These are phyloP conservation scores for Tipula lateralis DNA, from an alignment of 2,888 invertebrate species.

Conservation along the genomic window DNA sequence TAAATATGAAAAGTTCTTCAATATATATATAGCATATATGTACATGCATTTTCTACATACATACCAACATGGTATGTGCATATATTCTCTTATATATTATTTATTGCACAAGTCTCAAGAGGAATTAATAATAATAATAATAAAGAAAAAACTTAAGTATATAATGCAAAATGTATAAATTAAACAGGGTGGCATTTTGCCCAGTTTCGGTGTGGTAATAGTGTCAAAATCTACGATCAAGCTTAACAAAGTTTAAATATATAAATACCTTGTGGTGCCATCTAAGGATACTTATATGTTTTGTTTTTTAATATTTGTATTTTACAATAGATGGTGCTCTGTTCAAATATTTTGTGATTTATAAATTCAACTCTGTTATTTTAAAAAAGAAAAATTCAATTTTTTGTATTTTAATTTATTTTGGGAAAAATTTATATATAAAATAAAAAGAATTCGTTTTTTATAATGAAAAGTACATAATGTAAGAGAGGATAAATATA, in stretches of 20 bases:
- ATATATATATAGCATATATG: not conserved
- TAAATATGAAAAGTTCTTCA: not conserved
- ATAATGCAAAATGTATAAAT: not conserved
- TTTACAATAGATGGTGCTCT: not conserved
- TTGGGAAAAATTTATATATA: not conserved
- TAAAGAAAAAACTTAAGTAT: not conserved
- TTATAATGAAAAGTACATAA: conserved; percentile 3
- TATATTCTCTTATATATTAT: conserved; percentile 12
- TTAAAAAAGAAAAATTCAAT: conserved; percentile 9
- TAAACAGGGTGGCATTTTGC: not conserved
- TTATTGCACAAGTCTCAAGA: conserved; percentile 13
- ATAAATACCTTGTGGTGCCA: not conserved
- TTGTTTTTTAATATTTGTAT: not conserved
- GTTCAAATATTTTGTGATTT: not conserved
- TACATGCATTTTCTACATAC: not conserved
- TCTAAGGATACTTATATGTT: not conserved
- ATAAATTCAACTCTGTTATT: not conserved
- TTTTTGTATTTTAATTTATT: conserved; percentile 5
- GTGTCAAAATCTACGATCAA: not conserved
- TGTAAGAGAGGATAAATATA: not conserved
- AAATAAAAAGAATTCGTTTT: not conserved
- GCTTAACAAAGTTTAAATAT: too few relatives aligned
- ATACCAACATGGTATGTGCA: not conserved
- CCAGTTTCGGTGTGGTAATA: not conserved
- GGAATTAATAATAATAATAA: conserved; percentile 11